Conservation (phyloP, 2,888 invertebrate species). For the Sycophila texana region DNA sequence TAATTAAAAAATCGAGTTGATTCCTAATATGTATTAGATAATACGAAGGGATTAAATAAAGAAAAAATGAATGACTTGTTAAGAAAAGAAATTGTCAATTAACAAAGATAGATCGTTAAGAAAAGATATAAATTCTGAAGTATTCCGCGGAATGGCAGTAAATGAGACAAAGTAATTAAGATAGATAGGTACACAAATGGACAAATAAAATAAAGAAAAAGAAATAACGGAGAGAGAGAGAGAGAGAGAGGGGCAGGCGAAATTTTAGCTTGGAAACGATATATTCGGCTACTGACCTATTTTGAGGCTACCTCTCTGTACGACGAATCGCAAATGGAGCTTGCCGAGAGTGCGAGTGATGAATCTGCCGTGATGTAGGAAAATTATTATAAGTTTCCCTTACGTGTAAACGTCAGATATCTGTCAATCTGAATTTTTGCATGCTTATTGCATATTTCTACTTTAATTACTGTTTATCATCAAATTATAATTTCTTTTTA, state of each 20-base stretch:
- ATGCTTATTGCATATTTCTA: too few relatives aligned
- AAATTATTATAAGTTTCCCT: conserved; percentile 19
- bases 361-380: conserved; percentile 24
- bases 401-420: too few relatives aligned
- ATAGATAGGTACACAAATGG: conserved; percentile 27
- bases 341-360: conserved; percentile 37
- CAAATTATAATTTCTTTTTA: too few relatives aligned
- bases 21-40: too few relatives aligned
- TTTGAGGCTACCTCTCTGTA: conserved; percentile 34
- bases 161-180: conserved; percentile 50
- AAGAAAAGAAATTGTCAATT: conserved; percentile 1
- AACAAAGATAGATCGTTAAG: conserved; percentile 1
- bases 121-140: background rate
- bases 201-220: conserved; percentile 3
- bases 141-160: conserved; percentile 12
- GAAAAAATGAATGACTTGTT: background rate
- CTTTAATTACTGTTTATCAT: too few relatives aligned
- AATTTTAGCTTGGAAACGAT: conserved; percentile 46
- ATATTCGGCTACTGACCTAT: conserved; percentile 54
- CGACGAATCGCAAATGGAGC: conserved; percentile 47
- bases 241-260: background rate
- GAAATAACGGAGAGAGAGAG: background rate
- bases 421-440: too few relatives aligned
- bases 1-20: too few relatives aligned
- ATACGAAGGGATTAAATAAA: background rate